Evolutionary conservation across 2,797 vertebrate species (phyloP).

Genomic region (Tangara arthus): DNA sequence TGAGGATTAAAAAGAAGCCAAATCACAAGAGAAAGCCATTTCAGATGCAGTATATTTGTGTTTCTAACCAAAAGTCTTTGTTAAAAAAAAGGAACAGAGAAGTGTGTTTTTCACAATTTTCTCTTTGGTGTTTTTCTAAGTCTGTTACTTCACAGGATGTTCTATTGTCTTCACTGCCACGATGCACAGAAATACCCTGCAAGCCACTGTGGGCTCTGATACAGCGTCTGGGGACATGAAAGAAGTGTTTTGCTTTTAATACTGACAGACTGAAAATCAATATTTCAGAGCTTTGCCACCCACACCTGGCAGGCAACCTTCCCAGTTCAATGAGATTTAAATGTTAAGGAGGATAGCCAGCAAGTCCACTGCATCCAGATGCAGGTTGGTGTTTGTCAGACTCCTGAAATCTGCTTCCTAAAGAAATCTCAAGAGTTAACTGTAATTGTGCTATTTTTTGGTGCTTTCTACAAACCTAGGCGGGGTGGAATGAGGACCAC

Average conservation of each 20-base stretch:
- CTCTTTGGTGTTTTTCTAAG: slow-evolving; percentile 49
- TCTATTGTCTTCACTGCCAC: slow-evolving; percentile 37
- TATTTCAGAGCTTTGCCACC: background rate
- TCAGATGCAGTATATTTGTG: slow-evolving; percentile 4
- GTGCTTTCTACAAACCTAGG: background rate
- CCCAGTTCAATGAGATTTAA: background rate
- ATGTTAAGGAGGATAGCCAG: background rate
- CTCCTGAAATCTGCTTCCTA: background rate
- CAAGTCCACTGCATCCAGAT: background rate
- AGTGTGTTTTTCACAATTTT: slow-evolving; percentile 54
- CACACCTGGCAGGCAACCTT: background rate
- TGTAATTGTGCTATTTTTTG: background rate
- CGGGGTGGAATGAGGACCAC: background rate
- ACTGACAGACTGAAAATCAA: background rate
- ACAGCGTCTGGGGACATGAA: background rate
- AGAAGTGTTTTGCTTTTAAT: background rate
- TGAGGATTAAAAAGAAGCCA: slow-evolving; percentile 38
- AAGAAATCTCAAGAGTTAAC: background rate
- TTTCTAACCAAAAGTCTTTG: slow-evolving; percentile 30
- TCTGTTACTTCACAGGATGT: slow-evolving; percentile 60
- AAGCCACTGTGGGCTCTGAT: slow-evolving; percentile 15
- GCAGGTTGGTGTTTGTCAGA: background rate
- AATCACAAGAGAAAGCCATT: slow-evolving; percentile 48
- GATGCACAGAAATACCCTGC: slow-evolving; percentile 15
- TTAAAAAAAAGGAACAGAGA: slow-evolving; percentile 26